Evolutionary conservation across 92 coral and sea anemone genomes (phyloP), one percentile per base, ranked within the genome.

Genomic region (Porites cylindrica): DNA sequence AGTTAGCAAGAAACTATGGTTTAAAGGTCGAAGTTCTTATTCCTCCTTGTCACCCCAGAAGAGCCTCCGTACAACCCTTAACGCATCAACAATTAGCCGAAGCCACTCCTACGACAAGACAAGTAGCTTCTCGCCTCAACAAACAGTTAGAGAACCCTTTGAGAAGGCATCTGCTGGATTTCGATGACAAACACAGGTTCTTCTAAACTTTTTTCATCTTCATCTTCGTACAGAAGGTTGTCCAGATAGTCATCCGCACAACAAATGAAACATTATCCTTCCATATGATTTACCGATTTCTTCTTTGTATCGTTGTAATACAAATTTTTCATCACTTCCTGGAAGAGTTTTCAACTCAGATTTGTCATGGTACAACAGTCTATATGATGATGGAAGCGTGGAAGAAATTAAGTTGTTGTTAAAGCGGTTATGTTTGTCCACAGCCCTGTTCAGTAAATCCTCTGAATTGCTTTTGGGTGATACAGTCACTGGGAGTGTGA

Each of bases 341-440:
- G 86, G 80, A 82, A 66, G 80, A 70, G 60, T 82, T 47, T 59
- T 82, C 66, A 82, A 80, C 24, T 38, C 86, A 51, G 74, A 32
- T 68, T 56, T 62, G 85, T 71, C 73, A 66, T 68, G 85, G 73
- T 81, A 81, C 56, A 81, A 67, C 17, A 69, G 80, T 60, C 76
- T 71, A 60, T 82, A 70, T 65, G 76, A 82, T 19, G 81, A 67
- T 51, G 86, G 64, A 82, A 50, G 67, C 14, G 63, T 82, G 65
- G 64, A 75, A 16, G 79, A 75, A 58, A 82, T 70, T 23, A 82
- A 60, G 76, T 82, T 82, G 79, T 67, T 81, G 75, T 81, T 81
- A 50, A 81, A 82, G 59, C 66, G 74, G 76, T 58, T 69, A 50
- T 82, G 87, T 75, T 82, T 82, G 58, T 82, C 86, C 51, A 82